Conservation (phyloP, 2,888 invertebrate species). For the Eupithecia abbreviata region DNA sequence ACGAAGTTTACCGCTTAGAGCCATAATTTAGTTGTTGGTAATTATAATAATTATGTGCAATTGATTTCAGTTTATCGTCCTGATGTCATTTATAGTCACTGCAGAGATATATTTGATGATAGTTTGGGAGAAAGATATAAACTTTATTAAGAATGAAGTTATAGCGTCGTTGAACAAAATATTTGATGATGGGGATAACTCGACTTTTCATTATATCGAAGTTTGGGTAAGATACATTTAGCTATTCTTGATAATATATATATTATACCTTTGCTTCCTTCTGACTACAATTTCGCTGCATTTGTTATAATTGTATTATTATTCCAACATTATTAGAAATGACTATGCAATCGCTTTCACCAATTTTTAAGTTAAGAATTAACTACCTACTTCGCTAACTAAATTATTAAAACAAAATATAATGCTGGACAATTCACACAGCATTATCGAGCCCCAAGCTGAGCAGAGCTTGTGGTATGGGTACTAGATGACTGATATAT, state of each 20-base stretch:
- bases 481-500: too few relatives aligned
- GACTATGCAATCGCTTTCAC: too few relatives aligned
- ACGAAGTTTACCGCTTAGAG: not conserved
- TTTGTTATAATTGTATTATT: too few relatives aligned
- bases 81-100: slow-evolving; percentile 7
- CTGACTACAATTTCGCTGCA: too few relatives aligned
- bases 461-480: too few relatives aligned
- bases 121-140: slow-evolving; percentile 5
- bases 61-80: slow-evolving; percentile 4
- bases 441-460: too few relatives aligned
- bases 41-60: not conserved
- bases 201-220: slow-evolving; percentile 4
- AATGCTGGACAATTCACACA: too few relatives aligned
- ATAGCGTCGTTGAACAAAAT: not conserved
- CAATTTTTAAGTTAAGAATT: too few relatives aligned
- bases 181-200: not conserved
- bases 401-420: too few relatives aligned
- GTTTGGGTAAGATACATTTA: not conserved
- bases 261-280: too few relatives aligned
- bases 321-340: too few relatives aligned
- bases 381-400: too few relatives aligned
- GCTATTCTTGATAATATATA: not conserved
- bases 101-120: slow-evolving; percentile 9
- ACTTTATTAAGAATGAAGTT: not conserved
- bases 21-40: not conserved